phyloP scores from a whole-genome alignment of 2,888 invertebrate species.

The Calameuta idolon region DNA sequence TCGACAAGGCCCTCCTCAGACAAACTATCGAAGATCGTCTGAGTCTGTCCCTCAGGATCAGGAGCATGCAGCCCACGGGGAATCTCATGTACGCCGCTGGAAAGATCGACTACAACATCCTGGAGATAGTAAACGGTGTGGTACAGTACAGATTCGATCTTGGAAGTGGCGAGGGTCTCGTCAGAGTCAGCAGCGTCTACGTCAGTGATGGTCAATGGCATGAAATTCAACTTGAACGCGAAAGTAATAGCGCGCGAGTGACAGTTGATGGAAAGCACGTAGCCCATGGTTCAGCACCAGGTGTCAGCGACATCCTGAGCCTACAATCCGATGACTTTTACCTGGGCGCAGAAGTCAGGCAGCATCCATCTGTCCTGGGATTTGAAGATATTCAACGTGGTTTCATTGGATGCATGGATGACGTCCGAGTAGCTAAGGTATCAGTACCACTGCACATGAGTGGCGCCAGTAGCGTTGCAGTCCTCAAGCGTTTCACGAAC shows the following conservation, averaged over 20 bases:
- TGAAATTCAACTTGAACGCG: slow-evolving; percentile 81
- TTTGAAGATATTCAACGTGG: slow-evolving; percentile 85
- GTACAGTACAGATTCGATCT: slow-evolving; percentile 93
- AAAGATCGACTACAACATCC: slow-evolving; percentile 87
- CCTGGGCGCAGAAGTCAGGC: slow-evolving; percentile 84
- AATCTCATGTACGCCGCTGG: slow-evolving; percentile 89
- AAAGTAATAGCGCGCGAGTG: slow-evolving; percentile 83
- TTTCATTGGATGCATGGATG: slow-evolving; percentile 92
- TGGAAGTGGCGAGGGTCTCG: slow-evolving; percentile 89
- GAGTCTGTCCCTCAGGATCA: slow-evolving; percentile 81
- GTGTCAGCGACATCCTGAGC: slow-evolving; percentile 86
- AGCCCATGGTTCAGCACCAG: slow-evolving; percentile 83
- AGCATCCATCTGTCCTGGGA: slow-evolving; percentile 79
- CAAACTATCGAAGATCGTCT: slow-evolving; percentile 85
- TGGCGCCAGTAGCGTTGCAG: slow-evolving; percentile 73
- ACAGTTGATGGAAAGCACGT: slow-evolving; percentile 81
- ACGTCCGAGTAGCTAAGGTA: slow-evolving; percentile 81
- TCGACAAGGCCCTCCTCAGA: slow-evolving; percentile 75
- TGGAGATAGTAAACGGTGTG: slow-evolving; percentile 88
- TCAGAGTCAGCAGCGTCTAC: slow-evolving; percentile 80
- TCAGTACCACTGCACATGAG: slow-evolving; percentile 81
- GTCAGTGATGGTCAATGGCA: slow-evolving; percentile 92
- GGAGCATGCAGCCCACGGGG: slow-evolving; percentile 86
- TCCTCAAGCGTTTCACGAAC: slow-evolving; percentile 76
- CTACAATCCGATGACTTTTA: slow-evolving; percentile 86